These are phyloP conservation scores for Butorides virescens DNA, from an alignment of 2,113 vertebrate genomes.

Conservation along the genomic window DNA sequence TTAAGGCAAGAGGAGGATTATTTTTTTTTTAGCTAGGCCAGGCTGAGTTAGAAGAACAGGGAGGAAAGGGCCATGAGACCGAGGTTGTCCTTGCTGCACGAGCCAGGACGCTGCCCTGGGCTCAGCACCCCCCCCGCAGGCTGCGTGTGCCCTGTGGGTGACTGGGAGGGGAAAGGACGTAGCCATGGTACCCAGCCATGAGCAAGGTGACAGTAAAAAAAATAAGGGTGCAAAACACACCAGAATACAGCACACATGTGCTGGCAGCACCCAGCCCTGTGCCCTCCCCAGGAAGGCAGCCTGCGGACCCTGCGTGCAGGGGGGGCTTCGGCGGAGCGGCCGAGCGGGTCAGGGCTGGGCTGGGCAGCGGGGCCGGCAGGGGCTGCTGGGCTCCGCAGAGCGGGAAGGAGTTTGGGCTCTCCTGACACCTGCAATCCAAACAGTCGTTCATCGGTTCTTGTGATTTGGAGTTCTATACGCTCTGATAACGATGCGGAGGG, in stretches of 20 bases:
- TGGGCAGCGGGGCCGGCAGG: background rate
- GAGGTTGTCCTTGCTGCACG: background rate
- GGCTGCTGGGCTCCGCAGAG: background rate
- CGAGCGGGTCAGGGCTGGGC: background rate
- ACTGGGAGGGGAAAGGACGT: background rate
- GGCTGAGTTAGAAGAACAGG: background rate
- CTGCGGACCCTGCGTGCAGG: background rate
- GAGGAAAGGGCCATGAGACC: fast-evolving
- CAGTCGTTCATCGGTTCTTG: background rate
- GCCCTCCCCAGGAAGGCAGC: background rate
- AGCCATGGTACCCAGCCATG: fast-evolving
- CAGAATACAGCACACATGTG: fast-evolving
- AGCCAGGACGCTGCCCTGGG: background rate
- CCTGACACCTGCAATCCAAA: conserved; percentile 7
- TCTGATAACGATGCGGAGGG: conserved; percentile 30
- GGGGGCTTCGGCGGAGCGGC: background rate
- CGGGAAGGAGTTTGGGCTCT: conserved; percentile 18
- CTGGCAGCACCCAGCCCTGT: background rate
- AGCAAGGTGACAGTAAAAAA: background rate
- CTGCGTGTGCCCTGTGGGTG: background rate
- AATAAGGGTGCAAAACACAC: background rate
- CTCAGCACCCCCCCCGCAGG: background rate
- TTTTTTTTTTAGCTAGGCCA: too few relatives aligned
- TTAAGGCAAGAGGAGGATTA: background rate
- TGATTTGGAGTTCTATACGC: conserved; percentile 19